phyloP scores from a whole-genome alignment of 1,140 invertebrate genomes.

The Charaxes varanes region DNA sequence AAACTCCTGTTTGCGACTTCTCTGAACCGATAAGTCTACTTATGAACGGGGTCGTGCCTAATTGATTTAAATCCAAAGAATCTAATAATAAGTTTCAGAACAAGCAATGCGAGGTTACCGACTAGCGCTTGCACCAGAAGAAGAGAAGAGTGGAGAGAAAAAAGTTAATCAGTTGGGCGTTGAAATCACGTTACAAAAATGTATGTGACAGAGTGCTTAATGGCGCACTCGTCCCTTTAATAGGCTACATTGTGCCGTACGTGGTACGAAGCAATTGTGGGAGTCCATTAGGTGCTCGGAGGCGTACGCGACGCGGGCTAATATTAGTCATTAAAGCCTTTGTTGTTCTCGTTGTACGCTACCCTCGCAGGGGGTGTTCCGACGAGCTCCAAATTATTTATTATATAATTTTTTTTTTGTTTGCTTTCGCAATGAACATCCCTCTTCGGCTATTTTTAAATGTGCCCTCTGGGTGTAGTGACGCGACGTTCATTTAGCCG shows the following conservation, averaged over 20 bases:
- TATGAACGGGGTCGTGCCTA: too few species aligned
- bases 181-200: conserved; percentile 3
- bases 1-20: too few species aligned
- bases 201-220: conserved; percentile 27
- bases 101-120: too few species aligned
- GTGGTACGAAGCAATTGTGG: conserved; percentile 49
- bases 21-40: too few species aligned
- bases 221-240: conserved; percentile 33
- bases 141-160: too few species aligned
- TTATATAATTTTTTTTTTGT: conserved; percentile 37
- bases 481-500: conserved; percentile 22
- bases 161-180: too few species aligned
- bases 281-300: conserved; percentile 55
- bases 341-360: conserved; percentile 44
- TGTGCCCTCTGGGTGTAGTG: conserved; percentile 49
- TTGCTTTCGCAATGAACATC: conserved; percentile 39
- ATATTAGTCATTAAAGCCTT: conserved; percentile 65
- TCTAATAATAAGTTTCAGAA: too few species aligned
- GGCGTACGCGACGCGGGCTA: conserved; percentile 41
- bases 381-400: conserved; percentile 52
- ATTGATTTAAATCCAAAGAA: too few species aligned
- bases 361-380: conserved; percentile 41
- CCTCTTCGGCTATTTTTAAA: conserved; percentile 47
- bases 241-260: conserved; percentile 36
- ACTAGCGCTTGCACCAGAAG: too few species aligned